Percentiles rank a stretch among this genome's conserved stretches.
These are phyloP conservation scores for Mantis religiosa DNA, from an alignment of 2,888 invertebrate genomes.

Conservation along the genomic window DNA sequence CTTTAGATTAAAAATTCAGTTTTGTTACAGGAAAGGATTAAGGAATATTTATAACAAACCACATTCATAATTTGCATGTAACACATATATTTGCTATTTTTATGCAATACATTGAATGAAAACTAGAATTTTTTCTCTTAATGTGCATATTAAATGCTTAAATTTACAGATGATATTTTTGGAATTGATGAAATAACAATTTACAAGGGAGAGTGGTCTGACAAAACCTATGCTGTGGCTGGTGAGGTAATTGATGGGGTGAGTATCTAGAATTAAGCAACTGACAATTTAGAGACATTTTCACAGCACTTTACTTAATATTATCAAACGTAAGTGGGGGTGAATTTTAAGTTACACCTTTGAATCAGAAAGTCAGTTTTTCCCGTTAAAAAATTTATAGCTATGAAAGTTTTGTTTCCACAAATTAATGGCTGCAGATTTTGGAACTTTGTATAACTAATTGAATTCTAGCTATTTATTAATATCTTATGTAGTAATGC, in stretches of 20 bases:
- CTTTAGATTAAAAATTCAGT: too few relatives aligned
- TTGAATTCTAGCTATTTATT: too few relatives aligned
- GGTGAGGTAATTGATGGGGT: constrained; percentile 95
- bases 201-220: constrained; percentile 81
- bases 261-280: constrained; percentile 42
- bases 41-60: background rate
- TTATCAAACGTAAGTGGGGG: too few relatives aligned
- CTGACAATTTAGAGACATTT: too few relatives aligned
- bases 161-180: constrained; percentile 74
- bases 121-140: background rate
- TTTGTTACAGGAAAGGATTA: background rate
- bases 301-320: too few relatives aligned
- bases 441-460: too few relatives aligned
- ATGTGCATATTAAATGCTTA: background rate
- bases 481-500: too few relatives aligned
- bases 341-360: too few relatives aligned
- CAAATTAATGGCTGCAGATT: too few relatives aligned
- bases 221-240: constrained; percentile 83
- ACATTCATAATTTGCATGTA: background rate
- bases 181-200: constrained; percentile 91
- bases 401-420: too few relatives aligned
- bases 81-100: background rate
- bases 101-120: background rate
- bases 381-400: too few relatives aligned
- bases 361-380: too few relatives aligned